phyloP scores from a whole-genome alignment of 2,888 invertebrate species.

The Panorpa germanica region DNA sequence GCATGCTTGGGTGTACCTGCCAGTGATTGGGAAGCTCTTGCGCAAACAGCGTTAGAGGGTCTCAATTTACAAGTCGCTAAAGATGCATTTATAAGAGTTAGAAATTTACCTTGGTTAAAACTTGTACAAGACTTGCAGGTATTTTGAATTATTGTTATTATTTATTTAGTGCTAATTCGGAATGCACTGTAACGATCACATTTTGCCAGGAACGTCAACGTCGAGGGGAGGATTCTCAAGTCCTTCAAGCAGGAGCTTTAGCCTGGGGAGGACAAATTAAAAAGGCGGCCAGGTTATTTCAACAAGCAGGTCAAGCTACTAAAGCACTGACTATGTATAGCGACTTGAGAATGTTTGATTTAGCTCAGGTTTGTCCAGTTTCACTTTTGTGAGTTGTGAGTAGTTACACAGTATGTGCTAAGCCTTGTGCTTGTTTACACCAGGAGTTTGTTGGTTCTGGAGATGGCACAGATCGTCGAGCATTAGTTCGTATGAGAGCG shows the following conservation, averaged over 20 bases:
- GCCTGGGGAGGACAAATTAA: slow-evolving; percentile 72
- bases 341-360: slow-evolving; percentile 93
- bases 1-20: slow-evolving; percentile 88
- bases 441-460: no score
- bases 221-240: slow-evolving; percentile 41
- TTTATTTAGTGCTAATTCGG: no score
- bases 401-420: no score
- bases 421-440: no score
- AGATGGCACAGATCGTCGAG: no score
- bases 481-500: slow-evolving; percentile 76
- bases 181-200: no score
- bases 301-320: slow-evolving; percentile 63
- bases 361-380: slow-evolving; percentile 77
- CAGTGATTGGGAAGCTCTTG: slow-evolving; percentile 86
- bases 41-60: slow-evolving; percentile 69
- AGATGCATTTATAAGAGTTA: slow-evolving; percentile 74
- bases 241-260: slow-evolving; percentile 61
- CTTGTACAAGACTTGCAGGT: slow-evolving; percentile 68
- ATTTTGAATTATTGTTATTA: no score
- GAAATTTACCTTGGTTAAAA: slow-evolving; percentile 72
- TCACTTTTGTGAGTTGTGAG: no score
- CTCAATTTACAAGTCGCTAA: slow-evolving; percentile 72
- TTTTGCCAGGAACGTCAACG: slow-evolving; percentile 48
- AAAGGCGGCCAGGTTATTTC: slow-evolving; percentile 83
- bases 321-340: slow-evolving; percentile 88